phyloP scores from a whole-genome alignment of 2,113 vertebrate genomes.

The Fregetta grallaria region DNA sequence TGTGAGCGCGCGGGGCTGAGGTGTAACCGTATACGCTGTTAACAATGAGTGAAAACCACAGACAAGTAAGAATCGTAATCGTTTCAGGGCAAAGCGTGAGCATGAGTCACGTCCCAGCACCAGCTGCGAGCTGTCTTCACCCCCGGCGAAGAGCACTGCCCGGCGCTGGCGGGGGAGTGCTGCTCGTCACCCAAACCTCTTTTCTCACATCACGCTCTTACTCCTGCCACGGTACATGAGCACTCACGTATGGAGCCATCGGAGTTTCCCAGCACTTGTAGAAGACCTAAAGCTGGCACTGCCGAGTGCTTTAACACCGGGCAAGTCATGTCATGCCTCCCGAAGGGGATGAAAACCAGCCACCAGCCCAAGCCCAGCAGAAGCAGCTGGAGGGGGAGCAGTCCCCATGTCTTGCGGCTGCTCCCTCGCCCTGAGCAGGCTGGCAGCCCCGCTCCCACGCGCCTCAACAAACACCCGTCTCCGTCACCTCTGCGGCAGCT shows the following conservation, averaged over 20 bases:
- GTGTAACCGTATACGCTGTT: not conserved
- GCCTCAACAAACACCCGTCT: not conserved
- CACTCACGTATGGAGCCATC: not conserved
- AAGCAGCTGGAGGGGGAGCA: not conserved
- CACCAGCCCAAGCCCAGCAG: not conserved
- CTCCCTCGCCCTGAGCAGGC: not conserved
- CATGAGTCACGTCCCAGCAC: not conserved
- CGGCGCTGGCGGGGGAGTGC: rapidly evolving
- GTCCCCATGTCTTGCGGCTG: rapidly evolving
- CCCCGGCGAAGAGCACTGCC: not conserved
- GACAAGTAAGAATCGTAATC: not conserved
- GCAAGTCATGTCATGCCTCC: not conserved
- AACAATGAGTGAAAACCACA: not conserved
- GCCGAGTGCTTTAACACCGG: not conserved
- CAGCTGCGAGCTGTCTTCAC: not conserved
- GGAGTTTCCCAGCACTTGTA: not conserved
- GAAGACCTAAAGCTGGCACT: not conserved
- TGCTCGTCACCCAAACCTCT: not conserved
- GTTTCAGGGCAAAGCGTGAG: not conserved
- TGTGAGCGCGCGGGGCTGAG: not conserved
- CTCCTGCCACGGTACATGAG: not conserved
- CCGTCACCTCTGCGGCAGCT: not conserved
- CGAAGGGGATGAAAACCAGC: not conserved
- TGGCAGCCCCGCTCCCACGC: not conserved
- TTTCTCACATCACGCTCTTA: not conserved